Percentiles rank a stretch among this genome's conserved stretches.
phyloP scores from a whole-genome alignment of 2,113 vertebrate species.

The Saguinus midas region DNA sequence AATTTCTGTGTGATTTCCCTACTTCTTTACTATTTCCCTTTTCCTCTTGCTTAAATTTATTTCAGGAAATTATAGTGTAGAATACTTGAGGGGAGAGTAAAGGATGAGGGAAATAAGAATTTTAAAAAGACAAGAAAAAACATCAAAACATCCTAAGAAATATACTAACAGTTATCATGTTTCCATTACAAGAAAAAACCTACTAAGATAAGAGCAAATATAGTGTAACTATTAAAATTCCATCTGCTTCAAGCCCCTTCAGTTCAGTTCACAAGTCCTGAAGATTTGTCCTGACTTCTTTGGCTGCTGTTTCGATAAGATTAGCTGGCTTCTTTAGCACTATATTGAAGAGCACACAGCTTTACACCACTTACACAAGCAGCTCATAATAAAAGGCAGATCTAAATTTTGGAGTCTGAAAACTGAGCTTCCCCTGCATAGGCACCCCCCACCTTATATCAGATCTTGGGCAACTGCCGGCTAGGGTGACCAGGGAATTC shows the following conservation, averaged over 20 bases:
- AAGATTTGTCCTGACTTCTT: conserved; percentile 38
- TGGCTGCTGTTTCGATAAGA: conserved; percentile 19
- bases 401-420: conserved; percentile 9
- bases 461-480: conserved; percentile 66
- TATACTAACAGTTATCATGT: not conserved
- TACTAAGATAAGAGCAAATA: conserved; percentile 38
- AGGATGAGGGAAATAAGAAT: not conserved
- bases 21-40: not conserved
- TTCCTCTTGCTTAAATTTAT: conserved; percentile 26
- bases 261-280: not conserved
- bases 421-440: conserved; percentile 36
- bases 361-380: conserved; percentile 31
- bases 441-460: not conserved
- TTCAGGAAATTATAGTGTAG: conserved; percentile 30
- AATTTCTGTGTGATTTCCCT: conserved; percentile 9
- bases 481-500: conserved; percentile 66
- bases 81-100: not conserved
- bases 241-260: conserved; percentile 15
- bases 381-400: conserved; percentile 43
- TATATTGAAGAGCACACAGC: not conserved
- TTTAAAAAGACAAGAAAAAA: not conserved
- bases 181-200: conserved; percentile 36
- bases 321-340: not conserved
- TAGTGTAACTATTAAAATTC: conserved; percentile 17
- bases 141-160: conserved; percentile 14